Evolutionary conservation across 2,797 vertebrate species (phyloP).

Genomic region (Helicolenus hilgendorfi): DNA sequence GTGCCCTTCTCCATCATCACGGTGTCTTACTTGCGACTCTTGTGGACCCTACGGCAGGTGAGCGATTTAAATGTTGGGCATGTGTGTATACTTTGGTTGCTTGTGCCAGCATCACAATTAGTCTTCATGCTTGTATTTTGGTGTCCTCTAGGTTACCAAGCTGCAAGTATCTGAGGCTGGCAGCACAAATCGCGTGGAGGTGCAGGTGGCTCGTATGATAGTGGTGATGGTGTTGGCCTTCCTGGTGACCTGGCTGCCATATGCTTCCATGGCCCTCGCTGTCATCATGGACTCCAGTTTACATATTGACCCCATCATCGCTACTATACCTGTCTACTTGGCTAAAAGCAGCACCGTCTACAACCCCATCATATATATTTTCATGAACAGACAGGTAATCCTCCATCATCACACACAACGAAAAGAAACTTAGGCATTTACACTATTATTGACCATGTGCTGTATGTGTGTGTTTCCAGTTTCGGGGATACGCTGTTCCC

Average conservation of each 20-base stretch:
- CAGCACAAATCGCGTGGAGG: conserved; percentile 87
- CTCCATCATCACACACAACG: neutral
- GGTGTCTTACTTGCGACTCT: conserved; percentile 82
- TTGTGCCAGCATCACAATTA: neutral
- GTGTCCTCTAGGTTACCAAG: conserved; percentile 77
- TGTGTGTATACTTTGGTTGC: neutral
- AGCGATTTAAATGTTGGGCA: neutral
- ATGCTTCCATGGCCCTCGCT: conserved; percentile 88
- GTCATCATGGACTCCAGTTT: conserved; percentile 79
- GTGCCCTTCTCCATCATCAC: conserved; percentile 86
- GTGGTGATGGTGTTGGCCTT: conserved; percentile 93
- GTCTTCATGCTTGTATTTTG: neutral
- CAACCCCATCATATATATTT: conserved; percentile 90
- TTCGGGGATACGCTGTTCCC: conserved; percentile 81
- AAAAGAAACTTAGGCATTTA: neutral
- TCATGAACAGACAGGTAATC: conserved; percentile 89
- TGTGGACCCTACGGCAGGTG: conserved; percentile 89
- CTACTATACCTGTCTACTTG: conserved; percentile 83
- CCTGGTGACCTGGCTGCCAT: conserved; percentile 92
- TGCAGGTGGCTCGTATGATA: conserved; percentile 92
- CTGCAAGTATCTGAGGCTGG: conserved; percentile 77
- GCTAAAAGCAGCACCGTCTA: conserved; percentile 88
- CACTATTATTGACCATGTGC: neutral
- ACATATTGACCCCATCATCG: conserved; percentile 82
- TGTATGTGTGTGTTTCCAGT: conserved; percentile 72